Conservation (phyloP, 2,113 vertebrate genomes). For the Oreotragus oreotragus region DNA sequence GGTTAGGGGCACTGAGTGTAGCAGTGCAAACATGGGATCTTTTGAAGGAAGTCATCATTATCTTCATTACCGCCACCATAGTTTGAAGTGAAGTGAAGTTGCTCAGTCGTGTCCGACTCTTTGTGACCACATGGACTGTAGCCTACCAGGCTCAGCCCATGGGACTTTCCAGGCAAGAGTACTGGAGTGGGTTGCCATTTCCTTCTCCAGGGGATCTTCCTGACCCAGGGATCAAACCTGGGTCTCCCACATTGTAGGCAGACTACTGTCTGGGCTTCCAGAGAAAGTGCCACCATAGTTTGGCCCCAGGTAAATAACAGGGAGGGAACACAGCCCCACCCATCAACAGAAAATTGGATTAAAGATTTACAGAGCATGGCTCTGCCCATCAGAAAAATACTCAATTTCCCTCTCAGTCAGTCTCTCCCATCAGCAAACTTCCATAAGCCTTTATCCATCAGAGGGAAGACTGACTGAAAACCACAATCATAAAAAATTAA, state of each 20-base stretch:
- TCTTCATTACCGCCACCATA: background rate
- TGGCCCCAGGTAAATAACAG: background rate
- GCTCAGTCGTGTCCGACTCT: too few species aligned
- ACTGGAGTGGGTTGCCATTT: too few species aligned
- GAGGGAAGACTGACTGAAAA: background rate
- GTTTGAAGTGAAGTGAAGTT: too few species aligned
- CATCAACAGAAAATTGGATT: background rate
- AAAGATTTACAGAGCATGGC: background rate
- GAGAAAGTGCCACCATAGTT: too few species aligned
- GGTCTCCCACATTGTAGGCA: too few species aligned
- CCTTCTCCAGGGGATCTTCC: too few species aligned
- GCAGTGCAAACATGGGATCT: background rate
- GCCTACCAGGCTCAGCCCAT: too few species aligned
- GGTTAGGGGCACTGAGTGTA: background rate
- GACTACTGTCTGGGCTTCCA: too few species aligned
- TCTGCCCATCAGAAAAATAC: background rate
- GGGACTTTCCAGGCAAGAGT: too few species aligned
- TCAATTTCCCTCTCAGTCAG: background rate
- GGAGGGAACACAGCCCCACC: background rate
- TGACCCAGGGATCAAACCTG: too few species aligned
- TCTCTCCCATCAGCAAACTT: background rate
- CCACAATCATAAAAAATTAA: background rate
- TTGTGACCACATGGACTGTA: too few species aligned
- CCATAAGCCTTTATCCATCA: background rate
- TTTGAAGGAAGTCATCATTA: background rate